Evolutionary conservation across 2,888 invertebrate species (phyloP), one percentile per base, ranked within the genome.

Genomic region (Periphyllus acericola): DNA sequence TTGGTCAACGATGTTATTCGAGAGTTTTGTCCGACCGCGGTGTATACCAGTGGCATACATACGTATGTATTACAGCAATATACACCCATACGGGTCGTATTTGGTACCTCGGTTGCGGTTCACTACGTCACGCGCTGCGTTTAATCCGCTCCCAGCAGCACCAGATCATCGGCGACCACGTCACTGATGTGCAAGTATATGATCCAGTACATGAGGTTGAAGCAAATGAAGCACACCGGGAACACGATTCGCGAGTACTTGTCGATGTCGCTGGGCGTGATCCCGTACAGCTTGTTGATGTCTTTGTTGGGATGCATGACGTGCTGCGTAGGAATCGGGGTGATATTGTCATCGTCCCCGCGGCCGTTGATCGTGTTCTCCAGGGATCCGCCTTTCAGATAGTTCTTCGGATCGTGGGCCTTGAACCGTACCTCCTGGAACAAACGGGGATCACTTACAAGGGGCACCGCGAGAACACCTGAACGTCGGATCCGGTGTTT

Each of bases 181-280:
- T 98, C 97, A 92, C 97, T 97, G 92, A 98, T 97, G 94, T 98
- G 97, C 91, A 98, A 94, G 92, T 98, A 98, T 92, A 98, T 97
- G 92, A 98, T 97, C 98, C 98, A 98, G 93, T 98, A 98, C 97
- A 98, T 97, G 91, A 98, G 95, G 93, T 99, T 99, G 94, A 99
- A 99, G 93, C 98, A 96, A 90, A 99, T 96, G 94, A 99, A 99
- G 93, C 98, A 97, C 91, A 98, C 97, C 87, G 99, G 99, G 92
- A 99, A 99, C 91, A 98, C 96, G 92, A 99, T 97, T 91, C 99
- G 95, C 90, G 98, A 98, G 92, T 99, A 99, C 93, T 99, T 99
- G 94, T 99, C 99, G 93, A 99, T 99, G 93, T 98, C 98, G 92
- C 98, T 98, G 89, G 98, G 98, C 91, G 97, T 97, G 92, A 97